Conservation (phyloP, 2,797 vertebrate species). For the Coregonus suidteri region DNA sequence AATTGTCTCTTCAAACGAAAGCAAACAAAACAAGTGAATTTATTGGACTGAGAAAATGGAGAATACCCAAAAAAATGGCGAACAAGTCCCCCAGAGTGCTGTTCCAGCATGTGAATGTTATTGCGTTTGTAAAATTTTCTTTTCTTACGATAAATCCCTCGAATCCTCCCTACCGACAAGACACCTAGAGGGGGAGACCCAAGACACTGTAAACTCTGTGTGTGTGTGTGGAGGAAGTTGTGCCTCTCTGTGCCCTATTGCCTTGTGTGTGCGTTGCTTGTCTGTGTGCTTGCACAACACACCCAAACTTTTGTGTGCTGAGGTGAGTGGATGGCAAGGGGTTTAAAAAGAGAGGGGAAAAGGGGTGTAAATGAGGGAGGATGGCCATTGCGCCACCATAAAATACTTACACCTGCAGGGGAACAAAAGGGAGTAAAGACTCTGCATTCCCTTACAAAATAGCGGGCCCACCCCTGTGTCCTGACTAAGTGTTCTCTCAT, state of each 20-base stretch:
- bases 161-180: constrained; percentile 39
- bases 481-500: constrained; percentile 41
- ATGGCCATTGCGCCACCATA: constrained; percentile 42
- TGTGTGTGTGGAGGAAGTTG: too few relatives aligned
- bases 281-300: neutral
- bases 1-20: constrained; percentile 15
- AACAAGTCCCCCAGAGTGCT: neutral
- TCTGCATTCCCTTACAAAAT: constrained; percentile 56
- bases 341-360: constrained; percentile 2
- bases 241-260: constrained; percentile 10
- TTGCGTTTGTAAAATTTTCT: constrained; percentile 43
- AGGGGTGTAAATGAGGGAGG: constrained; percentile 31
- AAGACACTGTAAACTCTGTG: constrained; percentile 48
- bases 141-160: constrained; percentile 31
- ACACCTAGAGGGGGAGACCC: constrained; percentile 31
- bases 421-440: constrained; percentile 32
- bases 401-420: constrained; percentile 37
- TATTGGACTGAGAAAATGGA: too few relatives aligned
- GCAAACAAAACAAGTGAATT: constrained; percentile 16
- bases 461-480: constrained; percentile 28
- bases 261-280: too few relatives aligned
- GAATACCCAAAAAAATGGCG: too few relatives aligned
- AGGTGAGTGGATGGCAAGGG: neutral
- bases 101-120: constrained; percentile 24
- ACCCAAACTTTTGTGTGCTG: too few relatives aligned